Evolutionary conservation across 2,113 vertebrate species (phyloP).

Genomic region (Zapornia atra): DNA sequence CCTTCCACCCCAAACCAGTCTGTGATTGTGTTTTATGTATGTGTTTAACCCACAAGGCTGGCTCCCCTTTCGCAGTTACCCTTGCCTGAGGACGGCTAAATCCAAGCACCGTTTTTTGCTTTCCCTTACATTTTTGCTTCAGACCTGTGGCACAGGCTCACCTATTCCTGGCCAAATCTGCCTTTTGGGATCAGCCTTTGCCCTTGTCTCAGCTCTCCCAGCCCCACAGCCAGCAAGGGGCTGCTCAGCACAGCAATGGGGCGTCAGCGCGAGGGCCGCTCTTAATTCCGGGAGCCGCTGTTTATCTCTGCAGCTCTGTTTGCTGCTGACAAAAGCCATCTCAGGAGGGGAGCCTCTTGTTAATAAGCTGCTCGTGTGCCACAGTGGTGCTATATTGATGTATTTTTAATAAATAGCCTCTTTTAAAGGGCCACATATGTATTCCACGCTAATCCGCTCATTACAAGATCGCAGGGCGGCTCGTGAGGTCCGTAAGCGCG

Average conservation of each 20-base stretch:
- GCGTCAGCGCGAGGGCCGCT: neutral
- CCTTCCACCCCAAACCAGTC: too few species aligned
- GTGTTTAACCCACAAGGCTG: neutral
- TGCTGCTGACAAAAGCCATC: neutral
- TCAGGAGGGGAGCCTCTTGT: neutral
- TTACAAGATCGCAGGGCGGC: neutral
- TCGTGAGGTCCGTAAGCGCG: neutral
- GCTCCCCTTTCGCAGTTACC: neutral
- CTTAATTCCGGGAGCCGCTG: neutral
- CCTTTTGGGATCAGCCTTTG: neutral
- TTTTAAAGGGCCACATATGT: slow-evolving; percentile 1
- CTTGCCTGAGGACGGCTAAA: neutral
- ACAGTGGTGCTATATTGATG: slow-evolving; percentile 27
- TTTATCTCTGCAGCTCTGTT: neutral
- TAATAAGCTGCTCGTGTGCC: neutral
- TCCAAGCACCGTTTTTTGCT: rapidly evolving
- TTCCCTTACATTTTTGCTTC: neutral
- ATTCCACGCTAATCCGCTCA: slow-evolving; percentile 31
- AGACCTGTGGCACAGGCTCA: neutral
- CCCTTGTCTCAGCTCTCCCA: rapidly evolving
- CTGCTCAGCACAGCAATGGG: neutral
- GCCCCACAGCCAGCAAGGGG: neutral
- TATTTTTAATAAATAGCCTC: slow-evolving; percentile 47
- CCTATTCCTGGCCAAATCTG: neutral
- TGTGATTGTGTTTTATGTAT: neutral